Conservation (phyloP, 2,888 invertebrate species). For the Chorisops tibialis region DNA sequence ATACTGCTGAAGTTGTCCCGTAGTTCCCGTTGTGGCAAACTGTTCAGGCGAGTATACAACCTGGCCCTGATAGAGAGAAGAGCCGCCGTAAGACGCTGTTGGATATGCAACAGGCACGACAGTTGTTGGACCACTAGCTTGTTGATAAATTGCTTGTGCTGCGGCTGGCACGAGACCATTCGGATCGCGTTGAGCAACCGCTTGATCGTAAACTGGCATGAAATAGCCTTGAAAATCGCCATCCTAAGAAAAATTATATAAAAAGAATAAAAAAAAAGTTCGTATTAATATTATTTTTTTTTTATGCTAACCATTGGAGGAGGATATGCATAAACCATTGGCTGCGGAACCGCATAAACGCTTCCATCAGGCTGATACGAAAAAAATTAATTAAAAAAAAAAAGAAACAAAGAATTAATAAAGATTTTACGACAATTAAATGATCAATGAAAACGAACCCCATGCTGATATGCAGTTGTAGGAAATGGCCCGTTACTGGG, state of each 20-base stretch:
- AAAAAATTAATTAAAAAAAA: slow-evolving; percentile 22
- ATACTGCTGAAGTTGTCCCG: slow-evolving; percentile 48
- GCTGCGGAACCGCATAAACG: slow-evolving; percentile 51
- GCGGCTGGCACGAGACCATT: slow-evolving; percentile 44
- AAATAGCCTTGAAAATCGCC: slow-evolving; percentile 50
- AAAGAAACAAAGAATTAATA: slow-evolving; percentile 20
- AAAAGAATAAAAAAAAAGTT: slow-evolving; percentile 7
- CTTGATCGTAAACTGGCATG: slow-evolving; percentile 51
- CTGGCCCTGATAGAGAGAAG: slow-evolving; percentile 50
- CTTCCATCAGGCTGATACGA: slow-evolving; percentile 49
- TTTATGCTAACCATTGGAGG: slow-evolving; percentile 41
- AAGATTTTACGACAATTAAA: slow-evolving; percentile 9
- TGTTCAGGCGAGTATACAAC: slow-evolving; percentile 52
- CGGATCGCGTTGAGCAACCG: slow-evolving; percentile 45
- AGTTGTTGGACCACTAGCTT: slow-evolving; percentile 41
- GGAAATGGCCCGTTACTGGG: slow-evolving; percentile 45
- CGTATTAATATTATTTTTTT: slow-evolving; percentile 15
- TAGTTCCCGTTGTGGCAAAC: slow-evolving; percentile 39
- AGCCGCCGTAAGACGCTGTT: slow-evolving; percentile 46
- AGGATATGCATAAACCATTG: slow-evolving; percentile 51
- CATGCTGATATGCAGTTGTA: slow-evolving; percentile 52
- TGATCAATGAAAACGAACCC: slow-evolving; percentile 39
- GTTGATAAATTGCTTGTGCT: slow-evolving; percentile 47
- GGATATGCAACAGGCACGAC: slow-evolving; percentile 46
- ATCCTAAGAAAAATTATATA: slow-evolving; percentile 37